Percentiles rank a stretch among this genome's conserved stretches.
These are phyloP conservation scores for Psilanteris sp. DNA, from an alignment of 1,140 invertebrate species.

Conservation along the genomic window DNA sequence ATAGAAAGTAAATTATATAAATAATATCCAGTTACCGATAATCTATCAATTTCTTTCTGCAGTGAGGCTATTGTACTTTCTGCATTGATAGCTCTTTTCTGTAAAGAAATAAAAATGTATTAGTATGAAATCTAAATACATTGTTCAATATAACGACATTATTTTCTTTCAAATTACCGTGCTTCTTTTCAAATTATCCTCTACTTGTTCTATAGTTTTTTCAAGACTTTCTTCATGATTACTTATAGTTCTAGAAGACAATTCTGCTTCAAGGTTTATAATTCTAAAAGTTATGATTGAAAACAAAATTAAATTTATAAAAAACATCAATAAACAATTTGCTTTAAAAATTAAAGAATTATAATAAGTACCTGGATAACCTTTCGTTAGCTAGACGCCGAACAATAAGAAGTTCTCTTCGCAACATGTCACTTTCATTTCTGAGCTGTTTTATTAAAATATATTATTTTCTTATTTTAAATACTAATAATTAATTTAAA, in stretches of 20 bases:
- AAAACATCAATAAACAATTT: too few species aligned
- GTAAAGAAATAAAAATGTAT: too few species aligned
- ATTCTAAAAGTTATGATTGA: constrained; percentile 69
- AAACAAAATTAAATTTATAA: too few species aligned
- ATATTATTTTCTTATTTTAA: background rate
- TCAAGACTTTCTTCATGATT: constrained; percentile 81
- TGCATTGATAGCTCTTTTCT: constrained; percentile 81
- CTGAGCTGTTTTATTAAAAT: constrained; percentile 68
- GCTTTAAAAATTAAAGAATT: background rate
- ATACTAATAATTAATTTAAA: background rate
- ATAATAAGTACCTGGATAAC: constrained; percentile 72
- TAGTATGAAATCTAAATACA: too few species aligned
- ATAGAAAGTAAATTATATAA: too few species aligned
- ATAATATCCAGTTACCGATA: constrained; percentile 78
- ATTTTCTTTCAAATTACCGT: constrained; percentile 80
- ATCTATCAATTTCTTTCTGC: constrained; percentile 81
- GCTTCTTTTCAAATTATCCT: constrained; percentile 82
- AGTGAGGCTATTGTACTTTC: constrained; percentile 81
- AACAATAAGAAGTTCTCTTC: constrained; percentile 80
- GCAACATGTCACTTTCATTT: constrained; percentile 82
- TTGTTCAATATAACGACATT: too few species aligned
- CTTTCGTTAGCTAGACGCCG: constrained; percentile 80
- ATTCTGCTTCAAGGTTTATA: constrained; percentile 80
- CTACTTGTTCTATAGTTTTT: constrained; percentile 82
- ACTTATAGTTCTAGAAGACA: constrained; percentile 77